A percentile compares a stretch with the other conserved stretches of the same genome.
Conservation (phyloP, 2,888 invertebrate species). For the Malthinus seriepunctatus region DNA sequence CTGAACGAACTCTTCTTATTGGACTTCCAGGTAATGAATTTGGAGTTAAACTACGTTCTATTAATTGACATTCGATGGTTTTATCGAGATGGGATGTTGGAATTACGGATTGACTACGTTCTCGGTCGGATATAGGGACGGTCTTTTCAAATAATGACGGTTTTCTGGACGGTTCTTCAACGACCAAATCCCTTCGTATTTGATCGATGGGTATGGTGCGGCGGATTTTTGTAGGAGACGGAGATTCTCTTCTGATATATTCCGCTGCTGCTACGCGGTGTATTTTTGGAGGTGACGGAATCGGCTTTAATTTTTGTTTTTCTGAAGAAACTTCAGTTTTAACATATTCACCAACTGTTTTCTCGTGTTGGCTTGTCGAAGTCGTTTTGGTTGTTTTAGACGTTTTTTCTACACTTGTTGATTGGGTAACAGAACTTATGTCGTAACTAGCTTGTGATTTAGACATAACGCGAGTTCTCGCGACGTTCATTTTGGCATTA, state of each 20-base stretch:
- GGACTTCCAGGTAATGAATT: constrained; percentile 59
- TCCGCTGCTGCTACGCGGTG: constrained; percentile 43
- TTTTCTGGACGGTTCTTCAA: constrained; percentile 45
- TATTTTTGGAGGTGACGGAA: constrained; percentile 48
- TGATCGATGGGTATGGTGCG: constrained; percentile 48
- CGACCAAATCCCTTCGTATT: constrained; percentile 25
- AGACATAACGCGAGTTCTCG: constrained; percentile 5
- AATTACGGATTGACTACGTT: constrained; percentile 54
- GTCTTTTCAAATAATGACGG: constrained; percentile 46
- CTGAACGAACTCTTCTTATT: constrained; percentile 50
- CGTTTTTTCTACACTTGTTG: too few species aligned
- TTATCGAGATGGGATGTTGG: constrained; percentile 51
- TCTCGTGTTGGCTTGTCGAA: constrained; percentile 19
- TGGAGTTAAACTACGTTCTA: constrained; percentile 49
- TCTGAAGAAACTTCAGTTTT: constrained; percentile 36
- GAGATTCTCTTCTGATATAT: constrained; percentile 39
- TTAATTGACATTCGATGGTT: constrained; percentile 41
- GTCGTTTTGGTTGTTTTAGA: constrained; percentile 23
- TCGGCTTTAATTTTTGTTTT: constrained; percentile 42
- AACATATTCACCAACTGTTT: constrained; percentile 23
- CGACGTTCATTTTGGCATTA: constrained; percentile 13
- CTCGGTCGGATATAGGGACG: constrained; percentile 50
- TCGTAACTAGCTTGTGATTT: constrained; percentile 22
- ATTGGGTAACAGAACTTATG: constrained; percentile 14
- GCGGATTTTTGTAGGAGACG: constrained; percentile 52